Evolutionary conservation across 2,797 vertebrate genomes (phyloP).

Genomic region (Bothrops alternatus): DNA sequence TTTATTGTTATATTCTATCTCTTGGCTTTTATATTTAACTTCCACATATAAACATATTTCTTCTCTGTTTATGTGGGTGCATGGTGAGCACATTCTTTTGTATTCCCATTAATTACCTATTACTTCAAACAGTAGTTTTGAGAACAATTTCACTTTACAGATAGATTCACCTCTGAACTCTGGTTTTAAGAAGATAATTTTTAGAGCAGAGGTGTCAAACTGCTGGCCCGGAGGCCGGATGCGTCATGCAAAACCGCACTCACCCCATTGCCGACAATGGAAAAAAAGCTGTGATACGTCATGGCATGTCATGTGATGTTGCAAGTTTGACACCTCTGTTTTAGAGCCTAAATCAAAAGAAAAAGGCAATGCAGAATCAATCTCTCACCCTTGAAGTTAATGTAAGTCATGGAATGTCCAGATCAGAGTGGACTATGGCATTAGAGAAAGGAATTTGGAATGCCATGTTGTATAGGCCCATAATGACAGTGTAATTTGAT

Average conservation of each 20-base stretch:
- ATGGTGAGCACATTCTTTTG: not conserved
- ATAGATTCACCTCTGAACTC: not conserved
- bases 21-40: not conserved
- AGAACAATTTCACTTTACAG: not conserved
- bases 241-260: no score
- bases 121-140: not conserved
- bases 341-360: not conserved
- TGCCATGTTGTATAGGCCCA: not conserved
- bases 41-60: not conserved
- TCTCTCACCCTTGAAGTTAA: not conserved
- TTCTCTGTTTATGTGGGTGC: not conserved
- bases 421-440: not conserved
- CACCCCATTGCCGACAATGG: no score
- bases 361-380: not conserved
- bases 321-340: no score
- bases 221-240: fast-evolving
- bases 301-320: no score
- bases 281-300: no score
- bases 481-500: not conserved
- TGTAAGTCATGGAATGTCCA: not conserved
- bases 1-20: not conserved
- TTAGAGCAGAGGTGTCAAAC: not conserved
- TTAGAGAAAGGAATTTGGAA: not conserved
- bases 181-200: not conserved
- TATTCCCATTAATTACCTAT: not conserved